Base-by-base conservation (phyloP, 2,888 invertebrate species). In the Hyalella azteca region DNA sequence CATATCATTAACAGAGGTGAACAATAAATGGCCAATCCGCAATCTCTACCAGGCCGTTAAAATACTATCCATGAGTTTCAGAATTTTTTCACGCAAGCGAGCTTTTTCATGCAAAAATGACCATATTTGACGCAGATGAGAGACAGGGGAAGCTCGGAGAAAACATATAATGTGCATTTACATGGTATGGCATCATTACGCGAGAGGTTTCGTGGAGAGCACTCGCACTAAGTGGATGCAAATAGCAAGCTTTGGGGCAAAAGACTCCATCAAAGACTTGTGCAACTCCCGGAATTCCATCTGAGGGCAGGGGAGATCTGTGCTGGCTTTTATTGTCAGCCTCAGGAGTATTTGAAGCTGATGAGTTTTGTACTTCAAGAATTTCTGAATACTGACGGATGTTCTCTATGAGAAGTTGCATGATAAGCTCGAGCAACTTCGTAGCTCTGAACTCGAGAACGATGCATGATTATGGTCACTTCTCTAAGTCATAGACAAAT, bases 151-250 rank as follows among this genome's bases (percentile, higher is more conserved):
- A 7, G 36, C 29, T 19, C 9, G 13, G 22, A 1, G 1, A 29
- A 66, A 36, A 66, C 66, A 66, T 7, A 29, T 36, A 66, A 66
- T 19, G 66, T 36, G n/a, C 66, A 66, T 66, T 66, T 15, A 36
- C 66, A 66, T 66, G 66, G 3, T 66, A 13, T 11, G 36, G 66
- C 36, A 36, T 66, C 19, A 36, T 36, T 66, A 36, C 13, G 36
- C 32, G 4, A 32, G 36, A 13, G 36, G 11, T 36, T 13, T 13
- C 29, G 39, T 36, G 19, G 66, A 32, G 66, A 66, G 36, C 66
- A 66, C 66, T 66, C 66, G n/a, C 39, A 22, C 15, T 66, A 1
- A 66, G 39, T 22, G 66, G 29, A 66, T 15, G 66, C 66, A 66
- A 66, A 36, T 36, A 66, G 9, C 39, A 5, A 11, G 36, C 4